phyloP scores from a whole-genome alignment of 2,888 invertebrate species.

The Eristalis tenax region DNA sequence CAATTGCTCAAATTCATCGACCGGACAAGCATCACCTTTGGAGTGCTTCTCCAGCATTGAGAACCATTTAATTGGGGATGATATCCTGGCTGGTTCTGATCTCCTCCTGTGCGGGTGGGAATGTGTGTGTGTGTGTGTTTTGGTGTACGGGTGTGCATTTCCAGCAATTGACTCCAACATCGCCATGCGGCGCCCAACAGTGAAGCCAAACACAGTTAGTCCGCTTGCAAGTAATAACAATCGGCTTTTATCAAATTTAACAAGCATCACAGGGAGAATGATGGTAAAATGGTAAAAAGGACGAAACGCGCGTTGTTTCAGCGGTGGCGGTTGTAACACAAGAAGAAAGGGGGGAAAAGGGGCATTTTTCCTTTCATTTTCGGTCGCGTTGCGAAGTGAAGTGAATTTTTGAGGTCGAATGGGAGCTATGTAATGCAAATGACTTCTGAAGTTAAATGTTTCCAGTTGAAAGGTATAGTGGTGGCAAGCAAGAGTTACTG shows the following conservation, averaged over 20 bases:
- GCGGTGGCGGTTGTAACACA: neutral
- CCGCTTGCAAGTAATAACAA: conserved; percentile 74
- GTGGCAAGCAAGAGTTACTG: neutral
- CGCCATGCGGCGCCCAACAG: conserved; percentile 31
- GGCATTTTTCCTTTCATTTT: conserved; percentile 2
- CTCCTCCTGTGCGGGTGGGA: neutral
- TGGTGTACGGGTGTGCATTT: conserved; percentile 33
- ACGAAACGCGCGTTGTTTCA: conserved; percentile 31
- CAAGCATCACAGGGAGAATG: conserved; percentile 67
- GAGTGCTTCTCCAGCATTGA: conserved; percentile 24
- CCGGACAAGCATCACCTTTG: conserved; percentile 42
- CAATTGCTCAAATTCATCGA: neutral
- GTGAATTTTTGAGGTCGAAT: conserved; percentile 19
- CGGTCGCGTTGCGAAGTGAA: neutral
- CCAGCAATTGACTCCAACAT: conserved; percentile 55
- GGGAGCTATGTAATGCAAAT: neutral
- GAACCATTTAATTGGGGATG: conserved; percentile 63
- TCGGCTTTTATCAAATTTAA: conserved; percentile 75
- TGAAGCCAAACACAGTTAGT: conserved; percentile 54
- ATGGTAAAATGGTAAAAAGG: conserved; percentile 59
- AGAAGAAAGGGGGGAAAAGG: neutral
- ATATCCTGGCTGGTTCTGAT: conserved; percentile 24
- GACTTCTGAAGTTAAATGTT: conserved; percentile 25
- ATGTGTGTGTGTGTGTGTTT: neutral
- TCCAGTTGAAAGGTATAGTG: neutral